Conservation (phyloP, 2,113 vertebrate species). For the Haemorhous mexicanus region DNA sequence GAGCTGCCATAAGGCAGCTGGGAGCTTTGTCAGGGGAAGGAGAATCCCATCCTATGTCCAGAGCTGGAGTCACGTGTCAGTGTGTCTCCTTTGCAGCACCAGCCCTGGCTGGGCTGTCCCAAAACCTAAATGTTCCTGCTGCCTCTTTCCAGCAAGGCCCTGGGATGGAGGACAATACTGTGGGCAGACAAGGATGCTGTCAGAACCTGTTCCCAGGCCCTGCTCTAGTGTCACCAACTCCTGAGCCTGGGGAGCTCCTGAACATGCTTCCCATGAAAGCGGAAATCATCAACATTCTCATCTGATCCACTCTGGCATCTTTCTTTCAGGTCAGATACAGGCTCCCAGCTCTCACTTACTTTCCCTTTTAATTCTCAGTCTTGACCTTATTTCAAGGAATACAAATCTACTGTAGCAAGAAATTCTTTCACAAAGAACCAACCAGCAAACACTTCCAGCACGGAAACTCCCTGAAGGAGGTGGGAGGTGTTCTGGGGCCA, state of each 20-base stretch:
- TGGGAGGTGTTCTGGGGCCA: accelerated
- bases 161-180: neutral
- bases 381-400: neutral
- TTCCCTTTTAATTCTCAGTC: neutral
- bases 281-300: neutral
- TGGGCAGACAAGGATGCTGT: neutral
- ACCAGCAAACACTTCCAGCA: neutral
- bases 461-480: neutral
- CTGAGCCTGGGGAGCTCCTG: neutral
- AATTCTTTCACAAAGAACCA: neutral
- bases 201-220: neutral
- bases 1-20: neutral
- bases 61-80: neutral
- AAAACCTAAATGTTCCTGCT: neutral
- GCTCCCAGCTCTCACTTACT: neutral
- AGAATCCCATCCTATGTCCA: accelerated
- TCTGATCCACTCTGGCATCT: neutral
- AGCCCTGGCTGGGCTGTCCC: neutral
- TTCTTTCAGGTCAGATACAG: neutral
- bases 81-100: neutral
- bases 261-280: neutral
- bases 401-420: neutral
- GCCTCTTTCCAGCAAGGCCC: neutral
- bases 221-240: neutral
- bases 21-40: neutral